These are phyloP conservation scores for Mythimna impura DNA, from an alignment of 2,888 invertebrate genomes.

Conservation along the genomic window DNA sequence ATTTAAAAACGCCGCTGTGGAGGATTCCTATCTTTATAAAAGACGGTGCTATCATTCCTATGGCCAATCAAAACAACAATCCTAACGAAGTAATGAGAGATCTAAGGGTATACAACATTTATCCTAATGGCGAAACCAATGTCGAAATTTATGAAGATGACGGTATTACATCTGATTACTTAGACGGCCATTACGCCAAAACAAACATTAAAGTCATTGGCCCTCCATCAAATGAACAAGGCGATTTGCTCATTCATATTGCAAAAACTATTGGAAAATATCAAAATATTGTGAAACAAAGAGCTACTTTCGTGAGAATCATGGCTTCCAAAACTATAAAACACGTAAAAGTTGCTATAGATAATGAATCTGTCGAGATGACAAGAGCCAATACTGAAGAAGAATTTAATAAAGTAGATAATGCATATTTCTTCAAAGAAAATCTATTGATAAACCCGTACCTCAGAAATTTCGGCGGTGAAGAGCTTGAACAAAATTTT, in stretches of 20 bases:
- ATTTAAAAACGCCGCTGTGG: conserved; percentile 81
- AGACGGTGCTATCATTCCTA: conserved; percentile 86
- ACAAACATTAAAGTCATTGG: conserved; percentile 75
- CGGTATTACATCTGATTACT: conserved; percentile 79
- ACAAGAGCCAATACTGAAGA: conserved; percentile 71
- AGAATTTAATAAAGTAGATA: conserved; percentile 74
- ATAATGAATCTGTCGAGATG: conserved; percentile 73
- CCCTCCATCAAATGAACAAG: conserved; percentile 71
- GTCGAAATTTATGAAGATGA: conserved; percentile 86
- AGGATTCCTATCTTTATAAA: conserved; percentile 84
- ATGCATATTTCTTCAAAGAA: conserved; percentile 77
- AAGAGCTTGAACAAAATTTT: conserved; percentile 72
- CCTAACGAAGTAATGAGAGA: conserved; percentile 79
- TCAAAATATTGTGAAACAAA: conserved; percentile 75
- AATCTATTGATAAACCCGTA: conserved; percentile 79
- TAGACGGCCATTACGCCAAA: conserved; percentile 72
- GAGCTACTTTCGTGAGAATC: conserved; percentile 79
- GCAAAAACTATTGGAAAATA: conserved; percentile 79
- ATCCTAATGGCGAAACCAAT: conserved; percentile 76
- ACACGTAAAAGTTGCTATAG: conserved; percentile 76
- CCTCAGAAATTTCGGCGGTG: conserved; percentile 66
- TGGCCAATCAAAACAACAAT: conserved; percentile 84
- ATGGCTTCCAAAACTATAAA: conserved; percentile 74
- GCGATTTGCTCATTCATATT: conserved; percentile 76
- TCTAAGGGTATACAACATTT: conserved; percentile 78